Base-by-base conservation (phyloP, 2,797 vertebrate species). In the Pseudochromis fuscus region DNA sequence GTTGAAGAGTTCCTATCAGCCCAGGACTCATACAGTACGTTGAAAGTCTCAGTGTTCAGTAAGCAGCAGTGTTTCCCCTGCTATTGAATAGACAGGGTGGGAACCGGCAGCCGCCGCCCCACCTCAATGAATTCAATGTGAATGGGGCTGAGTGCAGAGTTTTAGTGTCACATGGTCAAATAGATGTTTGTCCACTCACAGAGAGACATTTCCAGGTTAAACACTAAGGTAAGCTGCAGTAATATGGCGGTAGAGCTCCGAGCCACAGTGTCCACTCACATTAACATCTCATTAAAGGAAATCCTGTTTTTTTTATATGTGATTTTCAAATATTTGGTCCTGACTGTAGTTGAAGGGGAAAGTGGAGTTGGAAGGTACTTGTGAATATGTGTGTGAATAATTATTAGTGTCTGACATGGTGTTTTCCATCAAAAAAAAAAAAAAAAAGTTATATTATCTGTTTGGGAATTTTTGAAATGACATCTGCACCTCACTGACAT, bases 141-240 rank as follows among this genome's bases (percentile, higher is more conserved):
- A 80, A 53, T 37, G 18, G 33, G 42, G 65, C 77, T 79, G 10
- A 79, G 49, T 56, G 37, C 51, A 64, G 62, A 61, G 37, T 72
- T 75, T 79, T 58, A 50, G 45, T 42, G 53, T 85, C 64, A 75
- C 62, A 16, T 15, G 30, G 63, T 82, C 50, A 24, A 80, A 62
- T 45, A 51, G 71, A 77, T 81, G 76, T 81, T 81, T 85, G 81
- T 86, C 61, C 52, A 68, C 69, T 70, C 40, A 4, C 45, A 57
- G 63, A 67, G 51, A 81, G 59, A 77, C 67, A 49, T 81, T 86
- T 90, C 82, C 79, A 83, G 75, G 69, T 85, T 67, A 65, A 85
- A 85, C 83, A 83, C 40, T n/a, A 64, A 79, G 59, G 51, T 67
- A 66, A 69, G 31, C 65, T 72, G 67, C 46, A 50, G 28, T 58